phyloP scores from a whole-genome alignment of 2,113 vertebrate species.

The Aegotheles bennettii region DNA sequence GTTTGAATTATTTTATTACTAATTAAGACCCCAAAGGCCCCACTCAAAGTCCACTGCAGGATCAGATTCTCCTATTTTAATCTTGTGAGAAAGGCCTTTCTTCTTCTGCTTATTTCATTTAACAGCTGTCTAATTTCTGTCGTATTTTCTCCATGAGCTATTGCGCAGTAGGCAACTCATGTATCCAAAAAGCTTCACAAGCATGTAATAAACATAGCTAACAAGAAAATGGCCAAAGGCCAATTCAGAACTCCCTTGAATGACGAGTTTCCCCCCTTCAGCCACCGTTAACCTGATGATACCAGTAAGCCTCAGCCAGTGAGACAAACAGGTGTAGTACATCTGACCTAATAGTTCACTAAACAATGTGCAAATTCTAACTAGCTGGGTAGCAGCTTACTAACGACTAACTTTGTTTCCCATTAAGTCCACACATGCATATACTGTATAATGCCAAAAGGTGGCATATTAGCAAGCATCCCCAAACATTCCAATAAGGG shows the following conservation, averaged over 20 bases:
- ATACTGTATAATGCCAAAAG: neutral
- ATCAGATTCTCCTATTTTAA: neutral
- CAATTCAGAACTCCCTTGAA: neutral
- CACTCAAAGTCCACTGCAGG: neutral
- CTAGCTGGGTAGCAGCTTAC: slow-evolving; percentile 27
- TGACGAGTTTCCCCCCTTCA: neutral
- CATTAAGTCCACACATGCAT: neutral
- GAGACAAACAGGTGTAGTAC: neutral
- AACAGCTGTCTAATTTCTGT: neutral
- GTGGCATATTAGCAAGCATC: neutral
- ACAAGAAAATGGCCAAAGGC: neutral
- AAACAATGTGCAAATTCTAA: slow-evolving; percentile 23
- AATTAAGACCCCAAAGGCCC: neutral
- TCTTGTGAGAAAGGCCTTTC: neutral
- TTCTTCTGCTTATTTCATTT: neutral
- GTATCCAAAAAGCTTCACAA: neutral
- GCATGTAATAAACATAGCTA: neutral
- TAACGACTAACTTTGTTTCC: slow-evolving; percentile 22
- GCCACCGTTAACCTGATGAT: neutral
- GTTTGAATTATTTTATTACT: neutral
- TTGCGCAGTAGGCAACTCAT: neutral
- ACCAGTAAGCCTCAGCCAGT: neutral
- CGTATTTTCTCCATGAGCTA: neutral
- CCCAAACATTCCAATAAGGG: neutral
- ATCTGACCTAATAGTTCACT: slow-evolving; percentile 3